Conservation (phyloP, 1,140 invertebrate species). For the Chrysomallon squamiferum region DNA sequence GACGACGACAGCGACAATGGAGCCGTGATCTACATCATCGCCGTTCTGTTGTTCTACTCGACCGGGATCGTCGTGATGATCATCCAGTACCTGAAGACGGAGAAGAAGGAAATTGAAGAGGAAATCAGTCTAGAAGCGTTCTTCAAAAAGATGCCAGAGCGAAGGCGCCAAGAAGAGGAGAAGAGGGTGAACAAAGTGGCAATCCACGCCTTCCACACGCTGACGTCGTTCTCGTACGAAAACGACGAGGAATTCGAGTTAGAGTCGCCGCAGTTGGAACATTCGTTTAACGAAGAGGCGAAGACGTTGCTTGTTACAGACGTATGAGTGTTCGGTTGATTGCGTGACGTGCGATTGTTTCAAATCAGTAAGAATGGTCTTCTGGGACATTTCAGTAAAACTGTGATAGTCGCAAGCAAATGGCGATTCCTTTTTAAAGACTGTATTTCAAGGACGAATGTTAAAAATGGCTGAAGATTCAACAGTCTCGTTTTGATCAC, state of each 20-base stretch:
- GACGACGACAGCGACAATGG: conserved; percentile 31
- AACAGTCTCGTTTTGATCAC: too few relatives aligned
- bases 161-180: conserved; percentile 37
- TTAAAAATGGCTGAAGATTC: too few relatives aligned
- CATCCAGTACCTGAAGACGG: conserved; percentile 53
- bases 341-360: too few relatives aligned
- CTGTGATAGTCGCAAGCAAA: too few relatives aligned
- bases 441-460: too few relatives aligned
- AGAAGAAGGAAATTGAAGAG: conserved; percentile 53
- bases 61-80: conserved; percentile 56
- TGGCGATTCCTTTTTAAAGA: too few relatives aligned
- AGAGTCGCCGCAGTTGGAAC: neutral
- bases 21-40: conserved; percentile 56
- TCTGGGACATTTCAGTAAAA: too few relatives aligned
- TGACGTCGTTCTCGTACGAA: conserved; percentile 46
- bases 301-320: conserved; percentile 16
- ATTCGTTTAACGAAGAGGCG: neutral
- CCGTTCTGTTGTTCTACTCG: conserved; percentile 57
- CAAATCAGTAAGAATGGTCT: too few relatives aligned
- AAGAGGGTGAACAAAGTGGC: conserved; percentile 51
- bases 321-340: conserved; percentile 15
- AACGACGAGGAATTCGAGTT: conserved; percentile 19
- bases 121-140: conserved; percentile 53
- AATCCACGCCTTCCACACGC: conserved; percentile 54
- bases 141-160: conserved; percentile 53